Percentiles rank a stretch among this genome's conserved stretches.
phyloP scores from a whole-genome alignment of 2,113 vertebrate species.

The Alethe castanea region DNA sequence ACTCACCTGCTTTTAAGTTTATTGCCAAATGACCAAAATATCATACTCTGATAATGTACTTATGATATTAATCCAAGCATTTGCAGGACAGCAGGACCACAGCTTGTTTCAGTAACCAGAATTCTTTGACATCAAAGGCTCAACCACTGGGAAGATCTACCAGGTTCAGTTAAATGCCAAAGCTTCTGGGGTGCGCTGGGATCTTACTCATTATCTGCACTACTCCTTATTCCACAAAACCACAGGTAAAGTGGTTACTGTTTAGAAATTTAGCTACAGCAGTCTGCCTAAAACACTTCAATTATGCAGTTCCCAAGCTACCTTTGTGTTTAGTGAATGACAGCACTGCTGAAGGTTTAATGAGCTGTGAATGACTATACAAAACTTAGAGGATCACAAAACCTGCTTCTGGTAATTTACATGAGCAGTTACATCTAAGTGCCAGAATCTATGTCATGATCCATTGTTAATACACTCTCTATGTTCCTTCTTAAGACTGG shows the following conservation, averaged over 20 bases:
- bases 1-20: neutral
- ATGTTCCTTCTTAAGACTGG: neutral
- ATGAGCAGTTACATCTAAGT: conserved; percentile 35
- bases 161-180: neutral
- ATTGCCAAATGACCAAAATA: neutral
- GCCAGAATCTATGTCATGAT: conserved; percentile 28
- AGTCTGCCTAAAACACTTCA: conserved; percentile 17
- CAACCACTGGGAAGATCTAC: neutral
- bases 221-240: neutral
- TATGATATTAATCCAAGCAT: neutral
- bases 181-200: neutral
- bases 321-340: conserved; percentile 29
- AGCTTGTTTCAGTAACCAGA: neutral
- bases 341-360: conserved; percentile 45
- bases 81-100: neutral
- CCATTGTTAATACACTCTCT: conserved; percentile 15
- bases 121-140: neutral
- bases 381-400: conserved; percentile 41
- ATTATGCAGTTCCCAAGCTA: conserved; percentile 36
- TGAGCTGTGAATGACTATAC: conserved; percentile 50
- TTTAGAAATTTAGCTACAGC: conserved; percentile 21
- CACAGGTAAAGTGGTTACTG: neutral
- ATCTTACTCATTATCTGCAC: neutral
- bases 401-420: conserved; percentile 46
- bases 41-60: neutral